Conservation (phyloP, 2,888 invertebrate species). For the Bembecia ichneumoniformis region DNA sequence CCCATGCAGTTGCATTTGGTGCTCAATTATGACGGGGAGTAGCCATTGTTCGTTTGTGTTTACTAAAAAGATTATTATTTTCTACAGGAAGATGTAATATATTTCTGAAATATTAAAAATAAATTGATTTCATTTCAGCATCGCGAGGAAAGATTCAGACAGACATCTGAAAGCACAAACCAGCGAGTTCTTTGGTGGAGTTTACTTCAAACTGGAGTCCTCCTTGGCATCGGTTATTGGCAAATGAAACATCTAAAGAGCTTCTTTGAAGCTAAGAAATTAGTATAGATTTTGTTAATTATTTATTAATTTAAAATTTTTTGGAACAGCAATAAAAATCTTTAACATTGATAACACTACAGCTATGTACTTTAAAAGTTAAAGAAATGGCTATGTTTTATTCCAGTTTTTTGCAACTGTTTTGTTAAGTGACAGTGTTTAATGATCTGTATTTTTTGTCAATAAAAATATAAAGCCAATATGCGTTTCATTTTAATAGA, state of each 20-base stretch:
- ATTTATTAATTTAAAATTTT: neutral
- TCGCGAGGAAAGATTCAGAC: constrained; percentile 96
- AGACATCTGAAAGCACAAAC: constrained; percentile 98
- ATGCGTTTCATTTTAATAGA: no score
- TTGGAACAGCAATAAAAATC: neutral
- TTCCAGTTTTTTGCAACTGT: neutral
- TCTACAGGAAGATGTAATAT: no score
- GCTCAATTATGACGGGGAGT: no score
- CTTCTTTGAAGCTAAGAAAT: constrained; percentile 99
- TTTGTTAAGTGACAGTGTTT: constrained; percentile 8
- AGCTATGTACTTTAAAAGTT: neutral
- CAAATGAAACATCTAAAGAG: constrained; percentile 99
- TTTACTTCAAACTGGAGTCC: constrained; percentile 89
- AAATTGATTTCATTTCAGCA: constrained; percentile 73
- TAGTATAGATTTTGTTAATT: constrained; percentile 76
- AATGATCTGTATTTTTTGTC: constrained; percentile 45
- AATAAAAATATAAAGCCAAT: constrained; percentile 25
- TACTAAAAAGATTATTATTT: no score
- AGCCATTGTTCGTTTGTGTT: no score
- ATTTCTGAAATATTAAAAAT: no score
- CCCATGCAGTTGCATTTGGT: no score
- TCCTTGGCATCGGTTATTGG: constrained; percentile 96
- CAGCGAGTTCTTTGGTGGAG: constrained; percentile 97
- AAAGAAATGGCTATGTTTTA: neutral
- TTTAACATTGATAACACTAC: neutral